Conservation (phyloP, 2,797 vertebrate species). For the Gouania willdenowi region DNA sequence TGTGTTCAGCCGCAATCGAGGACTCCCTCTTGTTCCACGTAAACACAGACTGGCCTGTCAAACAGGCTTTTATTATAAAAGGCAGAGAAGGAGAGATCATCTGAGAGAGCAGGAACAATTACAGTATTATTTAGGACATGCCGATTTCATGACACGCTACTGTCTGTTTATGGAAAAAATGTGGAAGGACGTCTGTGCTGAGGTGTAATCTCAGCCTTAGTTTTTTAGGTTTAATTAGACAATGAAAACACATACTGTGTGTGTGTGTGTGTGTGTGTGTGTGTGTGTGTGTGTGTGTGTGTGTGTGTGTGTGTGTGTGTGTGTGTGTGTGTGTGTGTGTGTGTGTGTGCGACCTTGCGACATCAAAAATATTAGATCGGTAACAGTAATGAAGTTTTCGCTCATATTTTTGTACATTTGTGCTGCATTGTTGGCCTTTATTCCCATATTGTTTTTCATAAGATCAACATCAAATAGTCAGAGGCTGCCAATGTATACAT, state of each 20-base stretch:
- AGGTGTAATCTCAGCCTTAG: too few species aligned
- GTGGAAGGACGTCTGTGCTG: too few species aligned
- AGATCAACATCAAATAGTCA: background rate
- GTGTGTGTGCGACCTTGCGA: conserved; percentile 1
- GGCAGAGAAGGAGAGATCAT: conserved; percentile 38
- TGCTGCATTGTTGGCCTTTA: background rate
- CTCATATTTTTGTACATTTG: background rate
- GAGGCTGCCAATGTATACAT: background rate
- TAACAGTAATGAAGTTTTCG: conserved; percentile 5
- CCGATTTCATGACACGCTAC: conserved; percentile 49
- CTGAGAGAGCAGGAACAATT: conserved; percentile 52
- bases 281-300: too few species aligned
- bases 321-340: too few species aligned
- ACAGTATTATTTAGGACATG: conserved; percentile 46
- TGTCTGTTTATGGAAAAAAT: conserved; percentile 29
- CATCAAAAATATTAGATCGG: conserved; percentile 23
- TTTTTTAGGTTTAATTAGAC: too few species aligned
- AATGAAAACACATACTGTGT: too few species aligned
- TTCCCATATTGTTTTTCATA: background rate
- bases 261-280: conserved; percentile 1
- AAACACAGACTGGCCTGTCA: conserved; percentile 46
- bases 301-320: too few species aligned
- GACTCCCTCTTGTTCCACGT: conserved; percentile 49
- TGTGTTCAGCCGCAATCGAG: conserved; percentile 46
- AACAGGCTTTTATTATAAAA: conserved; percentile 59